Evolutionary conservation across 2,888 invertebrate species (phyloP).

Genomic region (Lochmaea capreae): DNA sequence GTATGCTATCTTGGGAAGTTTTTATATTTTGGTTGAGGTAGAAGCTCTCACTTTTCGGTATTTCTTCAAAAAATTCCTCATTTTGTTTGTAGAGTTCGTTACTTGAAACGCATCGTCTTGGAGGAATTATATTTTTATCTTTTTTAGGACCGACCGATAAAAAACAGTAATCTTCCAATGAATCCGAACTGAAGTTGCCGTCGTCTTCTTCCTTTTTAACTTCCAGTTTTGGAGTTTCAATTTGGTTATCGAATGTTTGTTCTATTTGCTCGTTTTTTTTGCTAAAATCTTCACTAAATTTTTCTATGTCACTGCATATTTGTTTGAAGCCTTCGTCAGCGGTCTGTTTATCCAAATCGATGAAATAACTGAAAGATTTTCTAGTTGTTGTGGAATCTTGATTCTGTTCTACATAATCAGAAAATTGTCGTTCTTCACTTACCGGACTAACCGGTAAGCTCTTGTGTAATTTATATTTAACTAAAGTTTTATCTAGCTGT

Average conservation of each 20-base stretch:
- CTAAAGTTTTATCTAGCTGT: slow-evolving; percentile 61
- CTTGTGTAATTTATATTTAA: slow-evolving; percentile 68
- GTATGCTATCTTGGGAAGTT: slow-evolving; percentile 81
- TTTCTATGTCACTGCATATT: slow-evolving; percentile 63
- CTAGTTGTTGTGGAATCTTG: slow-evolving; percentile 55
- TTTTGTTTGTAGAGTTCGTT: slow-evolving; percentile 76
- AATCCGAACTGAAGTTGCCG: slow-evolving; percentile 83
- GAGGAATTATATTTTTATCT: slow-evolving; percentile 66
- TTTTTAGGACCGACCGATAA: slow-evolving; percentile 54
- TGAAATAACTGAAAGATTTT: slow-evolving; percentile 75
- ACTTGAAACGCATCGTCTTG: slow-evolving; percentile 79
- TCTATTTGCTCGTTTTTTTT: slow-evolving; percentile 60
- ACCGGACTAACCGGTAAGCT: slow-evolving; percentile 87
- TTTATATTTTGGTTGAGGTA: slow-evolving; percentile 78
- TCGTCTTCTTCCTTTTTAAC: slow-evolving; percentile 69
- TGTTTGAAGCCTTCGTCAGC: slow-evolving; percentile 61
- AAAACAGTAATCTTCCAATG: slow-evolving; percentile 78
- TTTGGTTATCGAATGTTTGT: slow-evolving; percentile 50
- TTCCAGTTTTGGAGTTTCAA: slow-evolving; percentile 35
- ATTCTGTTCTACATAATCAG: slow-evolving; percentile 59
- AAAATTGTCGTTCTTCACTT: slow-evolving; percentile 73
- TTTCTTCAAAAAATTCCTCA: slow-evolving; percentile 59
- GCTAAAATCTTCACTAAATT: slow-evolving; percentile 62
- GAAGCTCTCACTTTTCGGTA: slow-evolving; percentile 81
- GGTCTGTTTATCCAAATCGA: slow-evolving; percentile 70